These are phyloP conservation scores for Chionoecetes opilio DNA, from an alignment of 1,140 invertebrate species.

Conservation along the genomic window DNA sequence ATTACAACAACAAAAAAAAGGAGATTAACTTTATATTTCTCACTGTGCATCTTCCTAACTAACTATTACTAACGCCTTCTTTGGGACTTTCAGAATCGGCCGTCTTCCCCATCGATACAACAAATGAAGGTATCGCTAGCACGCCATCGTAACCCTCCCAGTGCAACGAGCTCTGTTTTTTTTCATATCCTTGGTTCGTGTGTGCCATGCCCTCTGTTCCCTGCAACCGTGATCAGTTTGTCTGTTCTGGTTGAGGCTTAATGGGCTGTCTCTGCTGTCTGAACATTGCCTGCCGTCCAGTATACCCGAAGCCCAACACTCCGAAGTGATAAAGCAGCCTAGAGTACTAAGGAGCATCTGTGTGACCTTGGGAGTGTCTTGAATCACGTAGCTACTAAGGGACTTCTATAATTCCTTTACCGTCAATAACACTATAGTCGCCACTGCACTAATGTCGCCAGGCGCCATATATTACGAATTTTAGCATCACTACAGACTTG, in stretches of 20 bases:
- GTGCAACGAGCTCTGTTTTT: neutral
- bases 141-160: constrained; percentile 23
- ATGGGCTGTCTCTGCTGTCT: constrained; percentile 8
- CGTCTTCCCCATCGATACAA: neutral
- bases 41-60: neutral
- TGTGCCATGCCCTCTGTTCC: constrained; percentile 3
- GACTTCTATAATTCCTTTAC: too few species aligned
- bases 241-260: constrained; percentile 18
- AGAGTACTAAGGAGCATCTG: neutral
- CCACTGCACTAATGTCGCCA: too few species aligned
- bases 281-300: neutral
- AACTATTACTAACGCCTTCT: neutral
- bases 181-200: neutral
- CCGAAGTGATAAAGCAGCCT: neutral
- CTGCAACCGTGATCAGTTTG: constrained; percentile 25
- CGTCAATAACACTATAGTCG: too few species aligned
- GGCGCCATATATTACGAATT: too few species aligned
- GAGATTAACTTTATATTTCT: neutral
- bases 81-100: neutral
- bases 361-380: neutral
- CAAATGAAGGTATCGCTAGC: neutral
- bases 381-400: too few species aligned
- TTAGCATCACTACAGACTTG: too few species aligned
- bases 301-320: neutral
- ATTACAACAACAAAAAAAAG: neutral